phyloP scores from a whole-genome alignment of 2,113 vertebrate genomes.

The Oreochromis niloticus region DNA sequence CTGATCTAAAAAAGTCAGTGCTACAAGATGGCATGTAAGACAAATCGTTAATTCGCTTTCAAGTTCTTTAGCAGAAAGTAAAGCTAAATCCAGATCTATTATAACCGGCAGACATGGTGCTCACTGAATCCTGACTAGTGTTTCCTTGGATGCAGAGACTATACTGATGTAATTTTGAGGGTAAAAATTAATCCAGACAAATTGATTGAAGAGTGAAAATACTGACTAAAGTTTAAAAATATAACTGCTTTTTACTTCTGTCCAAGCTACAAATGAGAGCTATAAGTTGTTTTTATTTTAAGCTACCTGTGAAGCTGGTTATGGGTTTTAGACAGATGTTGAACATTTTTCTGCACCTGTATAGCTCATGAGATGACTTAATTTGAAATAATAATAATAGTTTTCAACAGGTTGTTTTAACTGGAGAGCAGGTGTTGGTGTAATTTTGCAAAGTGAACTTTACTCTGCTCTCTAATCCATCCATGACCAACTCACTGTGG shows the following conservation, averaged over 20 bases:
- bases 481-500: background rate
- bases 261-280: background rate
- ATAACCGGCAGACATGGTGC: background rate
- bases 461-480: background rate
- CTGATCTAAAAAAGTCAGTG: background rate
- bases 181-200: accelerated
- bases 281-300: background rate
- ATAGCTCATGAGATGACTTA: background rate
- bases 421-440: background rate
- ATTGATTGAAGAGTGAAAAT: background rate
- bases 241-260: background rate
- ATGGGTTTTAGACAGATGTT: background rate
- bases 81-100: background rate
- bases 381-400: background rate
- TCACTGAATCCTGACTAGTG: background rate
- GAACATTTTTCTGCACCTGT: background rate
- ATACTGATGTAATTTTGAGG: background rate
- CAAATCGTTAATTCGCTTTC: accelerated
- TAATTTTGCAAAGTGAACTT: background rate
- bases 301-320: background rate
- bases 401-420: background rate
- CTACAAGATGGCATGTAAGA: background rate
- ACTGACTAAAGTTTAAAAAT: background rate
- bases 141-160: background rate
- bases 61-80: background rate